phyloP scores from a whole-genome alignment of 2,113 vertebrate genomes.

The Ivindomyrus marchei region DNA sequence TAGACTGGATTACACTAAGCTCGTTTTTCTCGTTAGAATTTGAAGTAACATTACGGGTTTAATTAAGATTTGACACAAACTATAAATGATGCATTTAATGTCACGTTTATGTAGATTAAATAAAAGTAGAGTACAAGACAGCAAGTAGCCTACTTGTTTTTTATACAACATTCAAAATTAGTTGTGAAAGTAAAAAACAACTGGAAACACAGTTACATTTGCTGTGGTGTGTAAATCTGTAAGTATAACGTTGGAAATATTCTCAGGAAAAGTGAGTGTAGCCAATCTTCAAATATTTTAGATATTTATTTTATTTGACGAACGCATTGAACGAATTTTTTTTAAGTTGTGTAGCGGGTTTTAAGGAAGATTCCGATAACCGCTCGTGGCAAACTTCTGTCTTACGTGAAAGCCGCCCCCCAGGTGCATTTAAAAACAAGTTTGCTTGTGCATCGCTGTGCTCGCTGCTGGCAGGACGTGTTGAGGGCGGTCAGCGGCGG shows the following conservation, averaged over 20 bases:
- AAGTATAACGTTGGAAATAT: not conserved
- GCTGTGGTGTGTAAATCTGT: not conserved
- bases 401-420: not conserved
- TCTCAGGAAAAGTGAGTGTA: not conserved
- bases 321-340: not conserved
- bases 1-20: not conserved
- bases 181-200: not conserved
- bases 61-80: not conserved
- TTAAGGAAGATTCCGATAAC: not conserved
- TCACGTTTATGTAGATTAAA: not conserved
- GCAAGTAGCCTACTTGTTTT: not conserved
- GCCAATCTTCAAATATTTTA: not conserved
- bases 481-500: not conserved
- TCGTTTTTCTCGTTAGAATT: not conserved
- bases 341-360: not conserved
- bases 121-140: not conserved
- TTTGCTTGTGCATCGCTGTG: not conserved
- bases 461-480: not conserved
- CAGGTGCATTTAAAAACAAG: not conserved
- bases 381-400: not conserved
- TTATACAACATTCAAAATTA: not conserved
- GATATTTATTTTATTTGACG: not conserved
- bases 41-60: not conserved
- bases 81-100: not conserved
- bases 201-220: not conserved